Base-by-base conservation (phyloP, 2,113 vertebrate species). In the Malurus melanocephalus region DNA sequence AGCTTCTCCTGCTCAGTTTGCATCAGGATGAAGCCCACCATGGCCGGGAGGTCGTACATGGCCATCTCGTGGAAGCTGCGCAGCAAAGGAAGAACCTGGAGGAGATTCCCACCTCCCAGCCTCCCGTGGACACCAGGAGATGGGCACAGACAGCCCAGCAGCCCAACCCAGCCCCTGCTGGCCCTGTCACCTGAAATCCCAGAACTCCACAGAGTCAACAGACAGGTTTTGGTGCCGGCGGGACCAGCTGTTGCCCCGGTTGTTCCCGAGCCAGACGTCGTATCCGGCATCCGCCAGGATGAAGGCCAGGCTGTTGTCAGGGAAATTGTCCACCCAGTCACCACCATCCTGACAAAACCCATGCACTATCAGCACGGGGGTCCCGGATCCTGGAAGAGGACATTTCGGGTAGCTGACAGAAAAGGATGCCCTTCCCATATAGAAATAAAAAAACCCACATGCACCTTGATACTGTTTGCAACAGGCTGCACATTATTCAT, bases 51-150 rank as follows among this genome's bases (percentile, higher is more conserved):
- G 88, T 99, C 98, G 69, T 98, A 98, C 85, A 98, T 87, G 45
- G 98, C 98, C 98, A 99, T 97, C 93, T 99, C 98, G 57, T 99
- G 98, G 90, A 98, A 97, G 89, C 98, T 99, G 84, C 2, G 0
- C 0, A 10, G 89, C 32, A 92, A 89, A 60, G 48, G 80, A 84
- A 94, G 94, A 93, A 89, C 80, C 64, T 80, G 64, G 48, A 43
- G 26, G 59, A 56, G 38, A 42, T 16, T 15, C 46, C n/a, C n/a
- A 13, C 28, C 42, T 66, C 79, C 52, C 87, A 66, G 0, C 26
- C 35, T 38, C 64, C 74, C 52, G 10, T 1, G 1, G 56, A 5
- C 9, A 18, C 3, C 57, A n/a, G 42, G 52, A 8, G 35, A 12
- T 52, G 6, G 22, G 59, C 0, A 0, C 35, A 75, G 73, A 1